These are phyloP conservation scores for Falcaria lacertinaria DNA, from an alignment of 2,888 invertebrate genomes.

Conservation along the genomic window DNA sequence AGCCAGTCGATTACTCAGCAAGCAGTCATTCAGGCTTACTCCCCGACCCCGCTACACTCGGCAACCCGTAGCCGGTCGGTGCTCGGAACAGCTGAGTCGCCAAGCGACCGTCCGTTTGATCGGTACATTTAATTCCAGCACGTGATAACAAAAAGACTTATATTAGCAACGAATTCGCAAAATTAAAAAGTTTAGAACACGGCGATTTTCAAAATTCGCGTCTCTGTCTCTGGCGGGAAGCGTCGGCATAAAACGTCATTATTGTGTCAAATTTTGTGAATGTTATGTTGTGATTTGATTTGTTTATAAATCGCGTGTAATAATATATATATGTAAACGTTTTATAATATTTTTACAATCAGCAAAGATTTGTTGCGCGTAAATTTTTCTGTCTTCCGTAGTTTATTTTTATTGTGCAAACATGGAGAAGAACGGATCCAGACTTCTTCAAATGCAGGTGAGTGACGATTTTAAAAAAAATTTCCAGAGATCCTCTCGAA, in stretches of 20 bases:
- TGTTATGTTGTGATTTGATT: conserved; percentile 32
- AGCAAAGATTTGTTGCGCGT: conserved; percentile 15
- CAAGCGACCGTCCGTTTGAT: conserved; percentile 68
- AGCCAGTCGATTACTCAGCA: conserved; percentile 63
- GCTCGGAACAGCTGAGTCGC: conserved; percentile 54
- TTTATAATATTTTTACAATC: conserved; percentile 8
- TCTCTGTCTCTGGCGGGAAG: conserved; percentile 24
- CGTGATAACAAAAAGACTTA: conserved; percentile 10
- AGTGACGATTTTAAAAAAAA: conserved; percentile 10
- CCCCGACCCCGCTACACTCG: conserved; percentile 46
- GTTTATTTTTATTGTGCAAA: conserved; percentile 29
- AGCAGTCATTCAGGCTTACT: conserved; percentile 59
- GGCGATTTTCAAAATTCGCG: conserved; percentile 24
- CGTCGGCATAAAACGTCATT: conserved; percentile 23
- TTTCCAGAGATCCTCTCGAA: no score
- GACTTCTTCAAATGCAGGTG: conserved; percentile 72
- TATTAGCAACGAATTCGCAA: background rate
- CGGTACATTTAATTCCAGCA: conserved; percentile 31
- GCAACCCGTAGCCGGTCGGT: conserved; percentile 36
- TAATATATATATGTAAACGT: conserved; percentile 19
- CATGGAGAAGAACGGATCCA: conserved; percentile 67
- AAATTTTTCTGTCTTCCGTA: conserved; percentile 39
- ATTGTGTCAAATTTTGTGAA: conserved; percentile 62
- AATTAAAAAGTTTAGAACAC: conserved; percentile 14
- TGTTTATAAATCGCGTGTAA: conserved; percentile 52